Base-by-base conservation (phyloP, 1,140 invertebrate genomes). In the Apis florea region DNA sequence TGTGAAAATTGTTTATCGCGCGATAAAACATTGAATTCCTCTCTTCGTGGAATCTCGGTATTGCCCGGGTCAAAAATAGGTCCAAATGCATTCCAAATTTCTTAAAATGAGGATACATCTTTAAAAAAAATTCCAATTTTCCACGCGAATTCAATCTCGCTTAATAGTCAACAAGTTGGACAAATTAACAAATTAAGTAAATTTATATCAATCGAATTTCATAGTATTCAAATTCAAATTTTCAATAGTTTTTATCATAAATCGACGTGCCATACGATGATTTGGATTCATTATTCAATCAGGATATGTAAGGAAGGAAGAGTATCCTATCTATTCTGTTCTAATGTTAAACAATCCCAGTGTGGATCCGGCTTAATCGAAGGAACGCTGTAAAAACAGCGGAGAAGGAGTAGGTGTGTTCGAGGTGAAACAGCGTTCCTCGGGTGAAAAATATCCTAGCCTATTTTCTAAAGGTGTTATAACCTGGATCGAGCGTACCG, bases 401-500 rank as follows among this genome's bases (percentile, higher is more conserved):
- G 49, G 31, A 26, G 51, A 47, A 63, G 61, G n/a, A n/a, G 78
- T 74, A 80, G 70, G 78, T 74, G 78, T 66, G 71, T 80, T 74
- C 61, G 31, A 69, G n/a, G 59, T 51, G 69, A 80, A 72, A 54
- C 26, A 64, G 53, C 61, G 61, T 64, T 51, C 53, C 51, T 51
- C 12, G 17, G 54, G 15, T 73, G 71, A 66, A 58, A 80, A 56
- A 64, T 74, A 80, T 49, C 51, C 59, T 61, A 49, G 31, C 21
- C 70, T 71, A 61, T 79, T 63, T 26, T 40, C 61, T n/a, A 63
- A 70, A 64, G 19, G 47, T 40, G 31, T 40, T 40, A 40, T 40
- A 56, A 64, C 47, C 31, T 40, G 63, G 63, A 66, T 31, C 26
- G 63, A 66, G 17, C 63, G 11, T 91, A 94, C 93, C 82, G 93